Base-by-base conservation (phyloP, 2,113 vertebrate species). In the Vimba vimba region DNA sequence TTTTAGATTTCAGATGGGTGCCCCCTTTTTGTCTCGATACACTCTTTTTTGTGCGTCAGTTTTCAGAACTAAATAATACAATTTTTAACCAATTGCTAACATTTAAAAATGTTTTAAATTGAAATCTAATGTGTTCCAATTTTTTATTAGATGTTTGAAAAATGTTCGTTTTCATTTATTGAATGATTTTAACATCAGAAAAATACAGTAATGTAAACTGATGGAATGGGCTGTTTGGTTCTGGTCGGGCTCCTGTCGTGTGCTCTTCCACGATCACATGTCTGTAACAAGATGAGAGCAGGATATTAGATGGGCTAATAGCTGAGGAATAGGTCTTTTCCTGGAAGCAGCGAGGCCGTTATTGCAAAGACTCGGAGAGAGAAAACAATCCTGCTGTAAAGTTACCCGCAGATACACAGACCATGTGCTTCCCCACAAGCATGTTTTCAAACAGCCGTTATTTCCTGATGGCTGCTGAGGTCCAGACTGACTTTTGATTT, bases 401-500 rank as follows among this genome's bases (percentile, higher is more conserved):
- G 68, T 13, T 59, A 71, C 45, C 73, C 62, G 12, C 6, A 68
- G 62, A 66, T 50, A 73, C 66, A 12, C 74, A 79, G 33, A 55
- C 60, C 68, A n/a, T 81, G 36, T 64, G 62, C 62, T 60, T 47
- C n/a, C 39, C 50, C 64, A 43, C 62, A 69, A 82, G n/a, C 62
- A 43, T 52, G 27, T 79, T 69, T 15, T 57, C 21, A 25, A 84
- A 68, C 62, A 59, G 25, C 59, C 69, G 12, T 73, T 52, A 77
- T 87, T 87, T 68, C 87, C 52, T 57, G 76, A 89, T 87, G 85
- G 12, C 43, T 43, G 43, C 47, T 33, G 25, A 85, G 71, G 68
- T 55, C 55, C 91, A 90, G 92, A 88, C 89, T 77, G 91, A 90
- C 91, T 92, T 86, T 91, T 85, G 88, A 92, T 90, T 94, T 93